A percentile compares a stretch with the other conserved stretches of the same genome.
These are phyloP conservation scores for Melanaphis sacchari DNA, from an alignment of 1,140 invertebrate species.

Conservation along the genomic window DNA sequence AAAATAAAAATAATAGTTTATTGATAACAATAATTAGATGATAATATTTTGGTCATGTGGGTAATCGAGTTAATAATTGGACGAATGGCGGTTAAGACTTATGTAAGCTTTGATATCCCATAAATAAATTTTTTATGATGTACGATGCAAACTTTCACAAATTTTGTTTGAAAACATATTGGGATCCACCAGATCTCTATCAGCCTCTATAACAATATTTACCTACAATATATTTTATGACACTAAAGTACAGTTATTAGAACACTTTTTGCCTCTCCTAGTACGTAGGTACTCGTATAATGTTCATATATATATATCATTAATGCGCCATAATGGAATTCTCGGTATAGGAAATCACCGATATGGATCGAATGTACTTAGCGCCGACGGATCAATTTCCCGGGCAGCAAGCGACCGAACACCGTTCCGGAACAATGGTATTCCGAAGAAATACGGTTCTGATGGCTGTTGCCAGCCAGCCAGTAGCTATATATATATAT, in stretches of 20 bases:
- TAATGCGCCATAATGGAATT: constrained; percentile 11
- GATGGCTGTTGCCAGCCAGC: neutral
- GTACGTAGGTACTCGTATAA: neutral
- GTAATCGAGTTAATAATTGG: neutral
- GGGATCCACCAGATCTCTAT: neutral
- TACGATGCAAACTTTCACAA: neutral
- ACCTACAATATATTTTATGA: neutral
- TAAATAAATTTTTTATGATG: neutral
- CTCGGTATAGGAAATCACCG: neutral
- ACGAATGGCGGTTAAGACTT: neutral
- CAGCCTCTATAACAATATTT: neutral
- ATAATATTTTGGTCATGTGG: neutral
- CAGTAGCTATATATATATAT: neutral
- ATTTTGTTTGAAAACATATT: neutral
- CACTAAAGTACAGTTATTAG: neutral
- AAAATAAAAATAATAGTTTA: neutral
- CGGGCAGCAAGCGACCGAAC: constrained; percentile 35
- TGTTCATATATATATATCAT: neutral
- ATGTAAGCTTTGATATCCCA: neutral
- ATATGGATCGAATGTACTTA: constrained; percentile 32
- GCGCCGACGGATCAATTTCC: constrained; percentile 29
- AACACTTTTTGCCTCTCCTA: neutral
- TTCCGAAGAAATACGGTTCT: constrained; percentile 29
- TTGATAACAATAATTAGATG: neutral
- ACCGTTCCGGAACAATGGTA: constrained; percentile 33